These are phyloP conservation scores for Sebastes umbrosus DNA, from an alignment of 2,797 vertebrate species.

Conservation along the genomic window DNA sequence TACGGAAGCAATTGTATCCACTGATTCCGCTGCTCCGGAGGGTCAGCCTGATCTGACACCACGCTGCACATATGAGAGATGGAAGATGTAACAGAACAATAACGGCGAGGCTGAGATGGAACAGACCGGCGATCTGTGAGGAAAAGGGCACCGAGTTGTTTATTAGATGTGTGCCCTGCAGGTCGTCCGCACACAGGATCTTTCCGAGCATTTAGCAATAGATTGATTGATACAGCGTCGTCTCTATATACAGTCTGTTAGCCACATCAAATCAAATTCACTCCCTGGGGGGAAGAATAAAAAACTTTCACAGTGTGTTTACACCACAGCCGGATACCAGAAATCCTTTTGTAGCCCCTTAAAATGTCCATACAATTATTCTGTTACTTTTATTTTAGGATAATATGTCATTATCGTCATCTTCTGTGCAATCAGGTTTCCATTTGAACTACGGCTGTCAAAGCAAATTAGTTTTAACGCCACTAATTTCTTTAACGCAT, in stretches of 20 bases:
- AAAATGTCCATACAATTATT: background rate
- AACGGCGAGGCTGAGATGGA: background rate
- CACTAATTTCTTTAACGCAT: no score
- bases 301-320: background rate
- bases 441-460: no score
- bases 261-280: slow-evolving; percentile 37
- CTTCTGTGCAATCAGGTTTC: background rate
- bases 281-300: background rate
- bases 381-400: background rate
- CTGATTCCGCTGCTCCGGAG: slow-evolving; percentile 28
- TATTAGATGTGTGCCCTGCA: slow-evolving; percentile 48
- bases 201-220: slow-evolving; percentile 38
- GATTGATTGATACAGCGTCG: slow-evolving; percentile 39
- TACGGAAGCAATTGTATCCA: slow-evolving; percentile 1
- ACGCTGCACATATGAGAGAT: slow-evolving; percentile 18
- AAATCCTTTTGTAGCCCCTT: background rate
- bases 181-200: slow-evolving; percentile 49
- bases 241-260: slow-evolving; percentile 33
- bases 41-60: slow-evolving; percentile 31
- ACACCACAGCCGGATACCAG: background rate
- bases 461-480: no score
- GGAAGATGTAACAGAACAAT: background rate
- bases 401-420: background rate
- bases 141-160: slow-evolving; percentile 41
- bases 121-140: background rate